Conservation (phyloP, 1,140 invertebrate species). For the Onthophagus taurus region DNA sequence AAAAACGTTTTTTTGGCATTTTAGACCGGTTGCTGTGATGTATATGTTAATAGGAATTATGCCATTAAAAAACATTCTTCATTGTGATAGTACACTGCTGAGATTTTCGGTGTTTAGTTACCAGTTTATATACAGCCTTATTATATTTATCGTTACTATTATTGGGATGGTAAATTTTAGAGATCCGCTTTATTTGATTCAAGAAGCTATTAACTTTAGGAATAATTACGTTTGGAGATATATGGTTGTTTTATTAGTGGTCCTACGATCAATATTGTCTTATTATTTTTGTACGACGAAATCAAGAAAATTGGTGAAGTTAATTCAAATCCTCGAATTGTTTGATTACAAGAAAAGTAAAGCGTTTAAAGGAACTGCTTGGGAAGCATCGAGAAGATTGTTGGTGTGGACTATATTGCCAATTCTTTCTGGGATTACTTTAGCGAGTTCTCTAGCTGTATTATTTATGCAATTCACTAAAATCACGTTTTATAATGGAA, state of each 20-base stretch:
- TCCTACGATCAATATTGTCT: not conserved
- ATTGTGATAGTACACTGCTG: not conserved
- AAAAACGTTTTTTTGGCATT: slow-evolving; percentile 5
- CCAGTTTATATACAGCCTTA: not conserved
- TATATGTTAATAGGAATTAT: not conserved
- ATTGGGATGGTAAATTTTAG: not conserved
- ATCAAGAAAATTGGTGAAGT: not conserved
- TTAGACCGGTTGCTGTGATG: slow-evolving; percentile 3
- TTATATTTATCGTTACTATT: not conserved
- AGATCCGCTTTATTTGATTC: not conserved
- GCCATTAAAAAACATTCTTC: slow-evolving; percentile 2
- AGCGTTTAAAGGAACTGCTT: not conserved
- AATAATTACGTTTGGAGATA: no score
- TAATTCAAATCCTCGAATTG: slow-evolving; percentile 2
- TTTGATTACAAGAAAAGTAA: not conserved
- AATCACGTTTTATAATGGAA: no score
- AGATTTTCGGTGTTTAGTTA: not conserved
- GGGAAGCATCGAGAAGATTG: not conserved
- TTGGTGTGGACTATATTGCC: not conserved
- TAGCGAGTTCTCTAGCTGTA: no score
- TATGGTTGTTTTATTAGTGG: slow-evolving; percentile 3
- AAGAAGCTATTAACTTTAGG: no score
- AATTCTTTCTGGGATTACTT: not conserved
- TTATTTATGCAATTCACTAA: no score
- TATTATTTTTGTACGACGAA: not conserved